Evolutionary conservation across 2,113 vertebrate genomes (phyloP), one percentile per base, ranked within the genome.

Genomic region (Forbesichthys papilliferus): DNA sequence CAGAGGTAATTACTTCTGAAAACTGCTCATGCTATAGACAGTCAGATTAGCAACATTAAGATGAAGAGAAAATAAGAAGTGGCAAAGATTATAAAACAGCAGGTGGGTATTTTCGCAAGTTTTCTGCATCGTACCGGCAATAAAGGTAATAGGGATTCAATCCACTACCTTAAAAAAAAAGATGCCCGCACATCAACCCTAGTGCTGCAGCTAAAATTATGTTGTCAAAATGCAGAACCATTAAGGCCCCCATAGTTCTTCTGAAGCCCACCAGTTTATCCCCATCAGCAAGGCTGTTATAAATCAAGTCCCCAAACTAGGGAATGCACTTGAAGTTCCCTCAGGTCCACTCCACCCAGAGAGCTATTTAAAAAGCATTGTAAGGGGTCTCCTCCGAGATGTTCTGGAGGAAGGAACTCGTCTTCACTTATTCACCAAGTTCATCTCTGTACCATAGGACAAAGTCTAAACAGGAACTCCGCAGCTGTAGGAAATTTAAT

Each of bases 1-100:
- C 33, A 11, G 11, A 11, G 12, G n/a, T 1, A 33, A 73, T 82
- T 48, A 56, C 48, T 0, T 8, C 51, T 4, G 48, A 47, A 47
- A 1, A 6, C 27, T 36, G 59, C 42, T 13, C 33, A 66, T 27
- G 54, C 20, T 68, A 56, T 11, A 12, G 27, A 72, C n/a, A 60
- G 64, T 12, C 14, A 51, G 62, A 20, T 13, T 20, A 42, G 61
- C 12, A 63, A 11, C 58, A 48, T 34, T 11, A 11, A 58, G 56
- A 33, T 3, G 27, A 3, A 58, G 33, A 58, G n/a, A 12, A 13
- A 18, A 68, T 67, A 55, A 69, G 12, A 55, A 69, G 12, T 5
- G 27, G 47, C 9, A 52, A 34, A 20, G 33, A 66, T 65, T 64
- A 77, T 48, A 10, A 61, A 78, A 71, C 12, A 2, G 68, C 63